Percentiles rank a stretch among this genome's conserved stretches.
These are phyloP conservation scores for Holocentrus rufus DNA, from an alignment of 2,797 vertebrate species.

Conservation along the genomic window DNA sequence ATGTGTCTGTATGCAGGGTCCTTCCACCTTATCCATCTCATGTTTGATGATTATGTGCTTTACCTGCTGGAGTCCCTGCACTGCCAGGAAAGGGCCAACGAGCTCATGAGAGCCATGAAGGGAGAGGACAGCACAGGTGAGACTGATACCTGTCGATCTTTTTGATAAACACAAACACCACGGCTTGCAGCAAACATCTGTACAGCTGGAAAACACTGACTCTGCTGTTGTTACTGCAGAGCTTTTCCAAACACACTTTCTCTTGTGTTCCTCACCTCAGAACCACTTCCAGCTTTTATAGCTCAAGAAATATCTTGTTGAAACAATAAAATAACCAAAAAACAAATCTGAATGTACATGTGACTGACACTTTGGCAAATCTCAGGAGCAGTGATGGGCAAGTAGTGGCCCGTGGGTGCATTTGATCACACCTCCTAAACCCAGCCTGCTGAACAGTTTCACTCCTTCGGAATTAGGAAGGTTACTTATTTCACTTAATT, in stretches of 20 bases:
- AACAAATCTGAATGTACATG: too few species aligned
- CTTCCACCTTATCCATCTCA: slow-evolving; percentile 98
- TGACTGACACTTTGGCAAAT: too few species aligned
- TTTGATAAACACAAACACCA: not conserved
- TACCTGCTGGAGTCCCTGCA: slow-evolving; percentile 98
- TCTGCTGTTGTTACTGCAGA: not conserved
- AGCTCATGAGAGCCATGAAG: slow-evolving; percentile 98
- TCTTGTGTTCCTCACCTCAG: not conserved
- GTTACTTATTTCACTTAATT: too few species aligned
- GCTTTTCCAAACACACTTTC: not conserved
- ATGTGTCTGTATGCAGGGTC: slow-evolving; percentile 84
- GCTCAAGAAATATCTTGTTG: not conserved
- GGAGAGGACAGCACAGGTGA: slow-evolving; percentile 91
- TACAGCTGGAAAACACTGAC: too few species aligned
- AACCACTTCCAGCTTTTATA: not conserved
- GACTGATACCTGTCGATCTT: slow-evolving; percentile 27
- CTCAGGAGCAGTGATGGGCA: too few species aligned
- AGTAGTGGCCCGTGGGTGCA: too few species aligned
- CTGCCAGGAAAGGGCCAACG: slow-evolving; percentile 96
- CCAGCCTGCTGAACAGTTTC: too few species aligned
- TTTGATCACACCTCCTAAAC: too few species aligned
- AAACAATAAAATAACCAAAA: not conserved
- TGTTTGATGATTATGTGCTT: slow-evolving; percentile 99
- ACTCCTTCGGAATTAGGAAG: too few species aligned
- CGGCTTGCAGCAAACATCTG: not conserved